Percentiles rank a stretch among this genome's conserved stretches.
Conservation (phyloP, 2,797 vertebrate species). For the Melanogrammus aeglefinus region DNA sequence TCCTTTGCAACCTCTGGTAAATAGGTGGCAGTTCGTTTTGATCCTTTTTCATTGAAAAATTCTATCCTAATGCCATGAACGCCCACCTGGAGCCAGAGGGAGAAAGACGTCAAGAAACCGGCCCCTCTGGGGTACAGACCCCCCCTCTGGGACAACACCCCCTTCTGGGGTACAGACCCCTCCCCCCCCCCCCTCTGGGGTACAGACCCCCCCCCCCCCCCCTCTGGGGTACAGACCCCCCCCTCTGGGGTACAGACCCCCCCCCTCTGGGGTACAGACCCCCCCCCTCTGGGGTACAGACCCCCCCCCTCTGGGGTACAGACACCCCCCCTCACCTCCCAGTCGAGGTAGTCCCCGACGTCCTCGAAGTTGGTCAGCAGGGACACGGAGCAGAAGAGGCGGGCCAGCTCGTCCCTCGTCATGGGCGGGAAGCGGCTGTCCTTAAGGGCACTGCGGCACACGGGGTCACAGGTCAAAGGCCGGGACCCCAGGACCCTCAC, state of each 20-base stretch:
- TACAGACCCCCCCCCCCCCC: too few relatives aligned
- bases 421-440: conserved; percentile 99
- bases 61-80: conserved; percentile 99
- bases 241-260: too few relatives aligned
- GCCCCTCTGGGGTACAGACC: too few relatives aligned
- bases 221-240: too few relatives aligned
- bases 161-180: too few relatives aligned
- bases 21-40: conserved; percentile 99
- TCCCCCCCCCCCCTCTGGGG: too few relatives aligned
- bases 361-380: conserved; percentile 99
- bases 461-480: conserved; percentile 30
- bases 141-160: too few relatives aligned
- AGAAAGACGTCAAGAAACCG: background rate
- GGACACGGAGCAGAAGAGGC: conserved; percentile 99
- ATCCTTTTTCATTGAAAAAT: conserved; percentile 99
- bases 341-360: conserved; percentile 99
- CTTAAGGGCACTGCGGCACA: conserved; percentile 96
- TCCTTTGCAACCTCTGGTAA: conserved; percentile 99
- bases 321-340: conserved; percentile 85
- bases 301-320: too few relatives aligned
- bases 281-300: too few relatives aligned
- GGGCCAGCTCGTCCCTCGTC: conserved; percentile 99
- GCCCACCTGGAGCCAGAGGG: conserved; percentile 85
- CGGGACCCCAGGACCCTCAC: too few relatives aligned
- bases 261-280: too few relatives aligned